Percentiles rank a stretch among this genome's conserved stretches.
Evolutionary conservation across 2,797 vertebrate species (phyloP).

Genomic region (Remorina albescens): DNA sequence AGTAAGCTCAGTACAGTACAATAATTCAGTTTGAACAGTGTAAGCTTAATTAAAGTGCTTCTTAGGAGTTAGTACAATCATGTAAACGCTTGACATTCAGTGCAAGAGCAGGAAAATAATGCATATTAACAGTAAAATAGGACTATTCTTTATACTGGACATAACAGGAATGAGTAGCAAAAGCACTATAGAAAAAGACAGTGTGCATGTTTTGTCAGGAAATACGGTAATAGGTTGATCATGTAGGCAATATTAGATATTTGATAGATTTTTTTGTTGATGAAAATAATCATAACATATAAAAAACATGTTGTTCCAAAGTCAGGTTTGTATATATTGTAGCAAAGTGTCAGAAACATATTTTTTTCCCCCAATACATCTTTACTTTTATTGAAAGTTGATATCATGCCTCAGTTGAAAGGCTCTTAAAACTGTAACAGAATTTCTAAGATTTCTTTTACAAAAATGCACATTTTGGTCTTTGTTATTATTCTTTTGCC

Average conservation of each 20-base stretch:
- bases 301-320: conserved; percentile 11
- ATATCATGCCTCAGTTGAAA: background rate
- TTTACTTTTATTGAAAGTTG: background rate
- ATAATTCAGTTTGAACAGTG: conserved; percentile 36
- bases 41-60: conserved; percentile 64
- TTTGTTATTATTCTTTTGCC: conserved; percentile 7
- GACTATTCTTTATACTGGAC: conserved; percentile 12
- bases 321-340: background rate
- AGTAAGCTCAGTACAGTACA: conserved; percentile 23
- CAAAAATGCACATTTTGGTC: background rate
- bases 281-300: conserved; percentile 1
- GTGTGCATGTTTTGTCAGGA: background rate
- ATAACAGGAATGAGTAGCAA: conserved; percentile 10
- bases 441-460: background rate
- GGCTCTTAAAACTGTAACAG: background rate
- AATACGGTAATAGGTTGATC: conserved; percentile 1
- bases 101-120: conserved; percentile 30
- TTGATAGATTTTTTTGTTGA: conserved; percentile 10
- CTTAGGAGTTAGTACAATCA: conserved; percentile 41
- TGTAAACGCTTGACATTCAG: conserved; percentile 53
- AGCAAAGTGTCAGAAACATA: conserved; percentile 9
- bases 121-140: conserved; percentile 33
- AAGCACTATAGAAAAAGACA: background rate
- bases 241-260: background rate
- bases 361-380: background rate